These are phyloP conservation scores for Sebastes ruberrimus DNA, from an alignment of 2,797 vertebrate genomes.

Conservation along the genomic window DNA sequence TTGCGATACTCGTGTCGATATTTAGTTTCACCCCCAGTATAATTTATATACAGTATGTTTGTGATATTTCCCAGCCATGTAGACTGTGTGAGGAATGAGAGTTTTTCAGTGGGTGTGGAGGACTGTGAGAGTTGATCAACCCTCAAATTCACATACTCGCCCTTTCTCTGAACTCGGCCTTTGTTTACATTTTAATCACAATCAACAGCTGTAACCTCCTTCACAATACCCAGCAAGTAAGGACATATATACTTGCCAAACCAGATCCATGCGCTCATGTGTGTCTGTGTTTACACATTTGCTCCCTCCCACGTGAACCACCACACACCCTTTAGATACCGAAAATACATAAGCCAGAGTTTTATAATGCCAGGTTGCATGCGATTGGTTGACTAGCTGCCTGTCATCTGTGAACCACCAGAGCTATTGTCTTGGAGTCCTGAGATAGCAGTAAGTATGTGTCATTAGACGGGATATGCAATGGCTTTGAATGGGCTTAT, in stretches of 20 bases:
- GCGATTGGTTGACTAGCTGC: constrained; percentile 46
- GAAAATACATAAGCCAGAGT: constrained; percentile 56
- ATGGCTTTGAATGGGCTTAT: constrained; percentile 62
- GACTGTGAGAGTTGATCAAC: constrained; percentile 51
- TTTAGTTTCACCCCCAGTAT: not conserved
- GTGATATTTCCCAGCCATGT: constrained; percentile 3
- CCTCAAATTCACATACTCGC: constrained; percentile 72
- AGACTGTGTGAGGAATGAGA: constrained; percentile 18
- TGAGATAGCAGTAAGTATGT: constrained; percentile 49
- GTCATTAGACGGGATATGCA: constrained; percentile 56
- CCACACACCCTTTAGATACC: constrained; percentile 64
- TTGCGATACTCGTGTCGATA: too few relatives aligned
- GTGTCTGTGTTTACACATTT: constrained; percentile 76
- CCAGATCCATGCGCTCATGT: constrained; percentile 79
- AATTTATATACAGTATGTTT: not conserved
- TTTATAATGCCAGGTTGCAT: constrained; percentile 38
- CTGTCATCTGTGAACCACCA: constrained; percentile 45
- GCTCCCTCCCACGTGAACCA: constrained; percentile 60
- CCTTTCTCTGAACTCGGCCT: constrained; percentile 77
- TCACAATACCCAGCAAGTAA: constrained; percentile 82
- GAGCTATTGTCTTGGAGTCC: constrained; percentile 39
- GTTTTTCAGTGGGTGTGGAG: constrained; percentile 50
- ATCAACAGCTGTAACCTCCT: constrained; percentile 82
- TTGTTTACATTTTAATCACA: constrained; percentile 86
- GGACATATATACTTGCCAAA: constrained; percentile 83